Evolutionary conservation across 2,113 vertebrate genomes (phyloP).

Genomic region (Candoia aspera): DNA sequence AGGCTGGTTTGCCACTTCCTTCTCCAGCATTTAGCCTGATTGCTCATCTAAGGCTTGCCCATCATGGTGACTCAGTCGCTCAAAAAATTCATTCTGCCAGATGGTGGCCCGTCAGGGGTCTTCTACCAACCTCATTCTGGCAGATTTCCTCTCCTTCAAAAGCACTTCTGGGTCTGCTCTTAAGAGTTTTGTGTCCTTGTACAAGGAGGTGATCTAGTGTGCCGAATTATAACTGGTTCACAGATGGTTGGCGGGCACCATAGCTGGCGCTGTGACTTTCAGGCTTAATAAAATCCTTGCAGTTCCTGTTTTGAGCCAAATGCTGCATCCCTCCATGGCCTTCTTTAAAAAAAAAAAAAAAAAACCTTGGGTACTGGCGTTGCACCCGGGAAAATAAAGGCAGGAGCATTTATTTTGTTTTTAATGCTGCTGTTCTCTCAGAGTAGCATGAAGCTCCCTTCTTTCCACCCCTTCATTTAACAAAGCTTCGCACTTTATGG

Average conservation of each 20-base stretch:
- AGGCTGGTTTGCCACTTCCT: too few relatives aligned
- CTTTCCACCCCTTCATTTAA: too few relatives aligned
- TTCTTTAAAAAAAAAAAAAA: not conserved
- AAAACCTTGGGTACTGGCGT: not conserved
- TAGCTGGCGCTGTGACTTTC: not conserved
- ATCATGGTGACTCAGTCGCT: too few relatives aligned
- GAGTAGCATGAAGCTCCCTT: too few relatives aligned
- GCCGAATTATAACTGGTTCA: not conserved
- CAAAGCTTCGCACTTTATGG: too few relatives aligned
- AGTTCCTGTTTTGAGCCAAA: not conserved
- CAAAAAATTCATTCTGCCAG: not conserved
- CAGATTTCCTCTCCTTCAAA: not conserved
- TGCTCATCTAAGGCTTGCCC: too few relatives aligned
- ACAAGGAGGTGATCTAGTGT: not conserved
- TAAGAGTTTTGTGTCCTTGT: not conserved
- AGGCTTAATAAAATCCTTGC: not conserved
- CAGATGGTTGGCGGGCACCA: not conserved
- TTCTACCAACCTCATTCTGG: slow-evolving; percentile 43
- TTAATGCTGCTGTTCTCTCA: not conserved
- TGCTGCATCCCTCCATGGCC: not conserved
- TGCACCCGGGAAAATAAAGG: not conserved
- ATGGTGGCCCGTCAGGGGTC: slow-evolving; percentile 39
- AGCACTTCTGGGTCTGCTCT: not conserved
- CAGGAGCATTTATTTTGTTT: rapidly evolving
- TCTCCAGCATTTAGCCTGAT: too few relatives aligned